Evolutionary conservation across 2,113 vertebrate genomes (phyloP).

Genomic region (Carassius auratus): DNA sequence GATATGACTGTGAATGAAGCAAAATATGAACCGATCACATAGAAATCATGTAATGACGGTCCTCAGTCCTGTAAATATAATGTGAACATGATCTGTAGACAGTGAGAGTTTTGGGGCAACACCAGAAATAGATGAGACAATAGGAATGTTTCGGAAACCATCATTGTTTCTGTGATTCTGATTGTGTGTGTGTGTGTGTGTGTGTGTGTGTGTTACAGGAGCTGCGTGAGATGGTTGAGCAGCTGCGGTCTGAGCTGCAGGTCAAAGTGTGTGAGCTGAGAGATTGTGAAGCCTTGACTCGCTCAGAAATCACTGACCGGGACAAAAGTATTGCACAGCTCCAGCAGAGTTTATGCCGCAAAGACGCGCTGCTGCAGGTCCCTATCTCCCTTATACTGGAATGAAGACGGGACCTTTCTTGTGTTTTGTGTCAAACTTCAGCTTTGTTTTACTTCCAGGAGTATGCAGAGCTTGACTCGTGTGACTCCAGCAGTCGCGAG

Average conservation of each 20-base stretch:
- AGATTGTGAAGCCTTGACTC: constrained; percentile 77
- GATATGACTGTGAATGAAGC: too few relatives aligned
- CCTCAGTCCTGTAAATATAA: too few relatives aligned
- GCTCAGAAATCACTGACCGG: constrained; percentile 70
- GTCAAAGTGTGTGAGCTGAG: constrained; percentile 79
- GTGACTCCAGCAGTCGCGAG: constrained; percentile 62
- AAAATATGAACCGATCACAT: too few relatives aligned
- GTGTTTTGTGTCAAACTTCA: not conserved
- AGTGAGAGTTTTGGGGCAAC: too few relatives aligned
- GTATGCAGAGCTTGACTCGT: constrained; percentile 79
- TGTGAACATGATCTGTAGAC: too few relatives aligned
- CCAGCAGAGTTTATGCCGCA: constrained; percentile 77
- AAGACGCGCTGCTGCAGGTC: constrained; percentile 86
- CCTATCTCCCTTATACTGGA: not conserved
- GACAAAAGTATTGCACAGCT: constrained; percentile 79
- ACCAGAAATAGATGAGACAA: too few relatives aligned
- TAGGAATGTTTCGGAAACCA: too few relatives aligned
- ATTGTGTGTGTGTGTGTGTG: not conserved
- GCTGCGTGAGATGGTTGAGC: constrained; percentile 80
- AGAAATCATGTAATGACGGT: too few relatives aligned
- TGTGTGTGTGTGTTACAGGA: constrained; percentile 74
- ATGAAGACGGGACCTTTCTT: not conserved
- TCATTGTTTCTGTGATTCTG: too few relatives aligned
- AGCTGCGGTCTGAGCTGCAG: constrained; percentile 82
- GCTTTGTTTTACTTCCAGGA: constrained; percentile 74